A percentile compares a stretch with the other conserved stretches of the same genome.
phyloP scores from a whole-genome alignment of 2,888 invertebrate genomes.

The Leptopilina myrica region DNA sequence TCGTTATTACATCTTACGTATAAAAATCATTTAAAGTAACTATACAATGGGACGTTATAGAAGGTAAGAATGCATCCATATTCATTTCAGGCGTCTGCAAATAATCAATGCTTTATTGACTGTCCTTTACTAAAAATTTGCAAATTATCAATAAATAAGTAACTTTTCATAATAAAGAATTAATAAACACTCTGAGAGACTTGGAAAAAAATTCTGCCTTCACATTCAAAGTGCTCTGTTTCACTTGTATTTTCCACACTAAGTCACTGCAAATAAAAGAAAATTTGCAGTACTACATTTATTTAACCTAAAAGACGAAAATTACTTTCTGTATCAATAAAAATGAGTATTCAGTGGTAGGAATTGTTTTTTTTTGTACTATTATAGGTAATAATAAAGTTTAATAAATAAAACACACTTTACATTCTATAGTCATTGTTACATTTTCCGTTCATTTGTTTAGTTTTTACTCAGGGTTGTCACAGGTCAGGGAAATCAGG shows the following conservation, averaged over 20 bases:
- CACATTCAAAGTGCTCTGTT: not conserved
- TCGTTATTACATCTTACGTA: not conserved
- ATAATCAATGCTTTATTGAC: slow-evolving; percentile 26
- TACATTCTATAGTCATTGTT: not conserved
- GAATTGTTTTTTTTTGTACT: not conserved
- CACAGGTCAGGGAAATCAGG: too few species aligned
- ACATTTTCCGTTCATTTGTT: not conserved
- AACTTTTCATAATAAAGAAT: not conserved
- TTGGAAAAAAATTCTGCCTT: not conserved
- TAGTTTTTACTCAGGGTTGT: not conserved
- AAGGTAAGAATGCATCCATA: slow-evolving; percentile 58
- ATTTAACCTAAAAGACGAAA: not conserved
- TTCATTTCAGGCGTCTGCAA: slow-evolving; percentile 10
- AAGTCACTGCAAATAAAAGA: not conserved
- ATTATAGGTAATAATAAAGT: not conserved
- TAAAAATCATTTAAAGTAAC: not conserved
- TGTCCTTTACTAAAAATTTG: not conserved
- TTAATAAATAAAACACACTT: not conserved
- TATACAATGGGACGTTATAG: slow-evolving; percentile 64
- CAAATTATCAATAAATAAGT: not conserved
- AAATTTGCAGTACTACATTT: not conserved
- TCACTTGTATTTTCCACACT: not conserved
- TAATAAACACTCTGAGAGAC: not conserved
- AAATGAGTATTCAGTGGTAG: not conserved
- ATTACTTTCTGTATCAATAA: not conserved